These are phyloP conservation scores for Microctenopoma steveboyesi DNA, from an alignment of 2,797 vertebrate genomes.

Conservation along the genomic window DNA sequence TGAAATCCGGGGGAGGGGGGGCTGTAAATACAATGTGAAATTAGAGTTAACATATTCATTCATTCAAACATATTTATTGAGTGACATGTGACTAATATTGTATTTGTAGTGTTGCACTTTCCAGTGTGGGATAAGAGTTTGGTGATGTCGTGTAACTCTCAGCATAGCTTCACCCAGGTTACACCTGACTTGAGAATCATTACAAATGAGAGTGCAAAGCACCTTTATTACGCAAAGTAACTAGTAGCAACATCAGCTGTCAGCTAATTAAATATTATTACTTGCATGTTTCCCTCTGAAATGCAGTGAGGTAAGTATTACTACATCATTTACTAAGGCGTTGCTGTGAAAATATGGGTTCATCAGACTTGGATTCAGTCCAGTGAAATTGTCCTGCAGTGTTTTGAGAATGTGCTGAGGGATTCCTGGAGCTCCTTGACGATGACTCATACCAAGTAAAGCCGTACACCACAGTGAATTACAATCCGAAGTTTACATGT, in stretches of 20 bases:
- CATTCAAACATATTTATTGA: too few species aligned
- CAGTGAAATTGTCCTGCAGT: neutral
- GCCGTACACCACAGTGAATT: neutral
- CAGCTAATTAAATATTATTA: neutral
- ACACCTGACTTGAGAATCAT: neutral
- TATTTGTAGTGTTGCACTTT: neutral
- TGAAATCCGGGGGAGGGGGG: neutral
- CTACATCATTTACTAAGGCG: neutral
- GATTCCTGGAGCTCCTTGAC: conserved; percentile 21
- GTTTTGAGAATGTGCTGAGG: conserved; percentile 5
- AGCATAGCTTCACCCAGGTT: too few species aligned
- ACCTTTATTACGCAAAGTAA: neutral
- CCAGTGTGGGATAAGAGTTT: neutral
- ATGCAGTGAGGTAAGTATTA: neutral
- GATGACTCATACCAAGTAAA: conserved; percentile 24
- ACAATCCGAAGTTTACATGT: conserved; percentile 1
- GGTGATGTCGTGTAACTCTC: neutral
- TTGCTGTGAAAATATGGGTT: neutral
- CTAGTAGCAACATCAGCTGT: neutral
- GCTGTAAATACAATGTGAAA: neutral
- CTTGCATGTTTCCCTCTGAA: neutral
- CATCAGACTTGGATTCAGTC: neutral
- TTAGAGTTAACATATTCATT: too few species aligned
- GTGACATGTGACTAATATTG: neutral
- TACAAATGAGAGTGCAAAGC: neutral